Conservation (phyloP, 2,797 vertebrate genomes). For the Eulemur albifrons region DNA sequence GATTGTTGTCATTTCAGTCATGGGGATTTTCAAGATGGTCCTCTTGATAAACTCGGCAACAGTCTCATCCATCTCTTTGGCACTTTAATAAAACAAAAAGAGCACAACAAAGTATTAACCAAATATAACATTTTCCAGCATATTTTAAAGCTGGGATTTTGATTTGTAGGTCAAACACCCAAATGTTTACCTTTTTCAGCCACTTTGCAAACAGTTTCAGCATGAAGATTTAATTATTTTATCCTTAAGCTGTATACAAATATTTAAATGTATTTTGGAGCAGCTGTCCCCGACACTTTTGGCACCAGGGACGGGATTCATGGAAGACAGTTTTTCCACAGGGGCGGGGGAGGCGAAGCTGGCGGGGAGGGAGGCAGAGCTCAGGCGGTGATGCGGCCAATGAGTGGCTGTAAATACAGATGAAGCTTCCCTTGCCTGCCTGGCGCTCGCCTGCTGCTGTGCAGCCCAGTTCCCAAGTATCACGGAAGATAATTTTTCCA, state of each 20-base stretch:
- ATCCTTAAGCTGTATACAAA: neutral
- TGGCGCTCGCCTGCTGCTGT: too few species aligned
- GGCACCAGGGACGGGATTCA: too few species aligned
- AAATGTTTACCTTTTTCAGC: neutral
- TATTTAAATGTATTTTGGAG: neutral
- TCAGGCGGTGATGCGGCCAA: too few species aligned
- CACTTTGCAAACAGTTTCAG: neutral
- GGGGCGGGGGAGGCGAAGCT: too few species aligned
- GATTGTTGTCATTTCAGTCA: slow-evolving; percentile 77
- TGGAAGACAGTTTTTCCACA: too few species aligned
- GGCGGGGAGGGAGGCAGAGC: too few species aligned
- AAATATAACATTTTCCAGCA: neutral
- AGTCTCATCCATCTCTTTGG: slow-evolving; percentile 86
- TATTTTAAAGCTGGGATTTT: slow-evolving; percentile 21
- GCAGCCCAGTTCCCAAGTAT: too few species aligned
- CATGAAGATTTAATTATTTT: neutral
- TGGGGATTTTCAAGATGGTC: slow-evolving; percentile 87
- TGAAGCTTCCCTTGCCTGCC: too few species aligned
- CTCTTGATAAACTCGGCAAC: slow-evolving; percentile 86
- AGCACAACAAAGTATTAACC: neutral
- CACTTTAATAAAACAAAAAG: slow-evolving; percentile 24
- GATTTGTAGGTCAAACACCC: neutral
- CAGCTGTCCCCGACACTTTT: too few species aligned
- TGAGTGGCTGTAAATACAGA: too few species aligned
- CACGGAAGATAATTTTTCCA: too few species aligned